Base-by-base conservation (phyloP, 2,888 invertebrate genomes). In the Drosophila mimetica region DNA sequence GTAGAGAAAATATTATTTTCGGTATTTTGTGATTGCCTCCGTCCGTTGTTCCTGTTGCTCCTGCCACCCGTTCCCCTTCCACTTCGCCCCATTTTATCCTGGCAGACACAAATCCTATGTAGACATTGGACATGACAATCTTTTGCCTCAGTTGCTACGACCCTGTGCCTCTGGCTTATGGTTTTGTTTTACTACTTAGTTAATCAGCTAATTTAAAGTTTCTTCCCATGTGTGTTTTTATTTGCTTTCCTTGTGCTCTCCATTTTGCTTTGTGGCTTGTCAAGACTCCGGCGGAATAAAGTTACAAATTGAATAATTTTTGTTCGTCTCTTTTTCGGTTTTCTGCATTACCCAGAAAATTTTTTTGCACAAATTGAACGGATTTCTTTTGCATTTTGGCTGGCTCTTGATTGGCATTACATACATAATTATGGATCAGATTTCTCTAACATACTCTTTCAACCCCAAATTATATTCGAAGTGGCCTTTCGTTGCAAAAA, bases 131-230 rank as follows among this genome's bases (percentile, higher is more conserved):
- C 74, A 76, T 71, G 67, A 66, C 69, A 58, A 46, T 67, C 58
- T 67, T 65, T 64, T 54, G 32, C 47, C 41, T 54, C 50, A 63
- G 22, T 46, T 55, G 46, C 54, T 46, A 25, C 46, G 30, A 32
- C 36, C 36, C 36, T 52, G 25, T 47, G 30, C 59, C 53, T 63
- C 63, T 61, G 67, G 80, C 84, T 76, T 76, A 80, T 80, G 78
- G 71, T 71, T 64, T 83, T 82, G 78, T 76, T 83, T 80, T 77
- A 77, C 86, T 80, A 77, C 76, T 86, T 83, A 86, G 86, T 82
- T 82, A 82, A 82, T 82, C 86, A 82, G 80, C 81, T 86, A 82
- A 82, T 82, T 82, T 82, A 86, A 86, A 86, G 78, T 80, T 86
- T 60, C 28, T 22, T 16, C 58, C 16, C 18, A 63, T 63, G 39